phyloP scores from a whole-genome alignment of 2,113 vertebrate genomes.

The Synchiropus splendidus region DNA sequence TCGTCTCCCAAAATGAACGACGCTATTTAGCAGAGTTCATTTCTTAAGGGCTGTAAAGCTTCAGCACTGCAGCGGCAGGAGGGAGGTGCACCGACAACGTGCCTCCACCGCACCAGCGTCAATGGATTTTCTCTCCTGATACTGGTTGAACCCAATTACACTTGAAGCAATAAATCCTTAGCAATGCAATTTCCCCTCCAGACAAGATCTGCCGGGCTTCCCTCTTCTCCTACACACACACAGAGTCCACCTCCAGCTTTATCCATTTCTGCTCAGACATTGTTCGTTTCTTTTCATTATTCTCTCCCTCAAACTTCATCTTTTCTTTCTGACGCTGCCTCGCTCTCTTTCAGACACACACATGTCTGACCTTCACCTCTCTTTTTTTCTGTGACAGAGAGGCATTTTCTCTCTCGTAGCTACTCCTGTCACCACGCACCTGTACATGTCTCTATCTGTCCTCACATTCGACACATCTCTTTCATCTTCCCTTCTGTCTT shows the following conservation, averaged over 20 bases:
- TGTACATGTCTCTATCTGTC: not conserved
- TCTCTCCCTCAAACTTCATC: constrained; percentile 3
- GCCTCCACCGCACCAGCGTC: constrained; percentile 25
- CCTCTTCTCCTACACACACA: constrained; percentile 10
- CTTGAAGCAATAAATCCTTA: constrained; percentile 69
- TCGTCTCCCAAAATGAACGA: not conserved
- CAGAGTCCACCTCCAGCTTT: constrained; percentile 6
- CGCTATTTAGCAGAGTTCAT: constrained; percentile 4
- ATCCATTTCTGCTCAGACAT: constrained; percentile 9
- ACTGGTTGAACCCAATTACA: constrained; percentile 70
- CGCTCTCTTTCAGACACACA: constrained; percentile 12
- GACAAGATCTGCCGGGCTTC: constrained; percentile 49
- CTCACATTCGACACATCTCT: no score
- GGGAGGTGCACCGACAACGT: constrained; percentile 21
- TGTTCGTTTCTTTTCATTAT: constrained; percentile 2
- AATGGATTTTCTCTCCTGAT: constrained; percentile 60
- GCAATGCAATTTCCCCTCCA: constrained; percentile 61
- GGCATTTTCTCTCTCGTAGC: not conserved
- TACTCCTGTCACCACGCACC: not conserved
- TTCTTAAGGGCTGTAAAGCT: constrained; percentile 1
- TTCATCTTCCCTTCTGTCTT: no score
- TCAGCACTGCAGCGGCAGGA: constrained; percentile 6
- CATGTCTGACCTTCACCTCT: constrained; percentile 27
- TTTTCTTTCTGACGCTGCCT: not conserved
- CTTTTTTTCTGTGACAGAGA: not conserved